Percentiles rank a stretch among this genome's conserved stretches.
Evolutionary conservation across 2,888 invertebrate species (phyloP).

Genomic region (Strigamia crassipes): DNA sequence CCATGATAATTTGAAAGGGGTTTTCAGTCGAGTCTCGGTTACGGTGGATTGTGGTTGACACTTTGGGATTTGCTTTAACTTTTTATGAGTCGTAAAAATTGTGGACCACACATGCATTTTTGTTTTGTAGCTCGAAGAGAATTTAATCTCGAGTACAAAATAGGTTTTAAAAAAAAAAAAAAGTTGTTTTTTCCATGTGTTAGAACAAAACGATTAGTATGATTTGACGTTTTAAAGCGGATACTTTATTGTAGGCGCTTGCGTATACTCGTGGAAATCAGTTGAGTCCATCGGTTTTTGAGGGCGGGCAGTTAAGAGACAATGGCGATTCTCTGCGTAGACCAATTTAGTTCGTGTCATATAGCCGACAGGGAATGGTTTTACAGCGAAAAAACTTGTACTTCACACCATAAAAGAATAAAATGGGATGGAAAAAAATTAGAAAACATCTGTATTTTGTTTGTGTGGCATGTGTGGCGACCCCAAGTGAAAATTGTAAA

Average conservation of each 20-base stretch:
- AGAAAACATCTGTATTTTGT: background rate
- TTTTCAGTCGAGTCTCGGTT: background rate
- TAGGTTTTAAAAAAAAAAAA: background rate
- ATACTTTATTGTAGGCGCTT: background rate
- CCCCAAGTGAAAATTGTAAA: background rate
- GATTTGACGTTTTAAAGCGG: background rate
- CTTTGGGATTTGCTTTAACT: constrained; percentile 35
- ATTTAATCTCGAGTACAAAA: constrained; percentile 36
- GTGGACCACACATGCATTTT: constrained; percentile 40
- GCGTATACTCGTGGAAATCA: constrained; percentile 3
- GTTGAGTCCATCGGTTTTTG: constrained; percentile 6
- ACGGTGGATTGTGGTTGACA: constrained; percentile 37
- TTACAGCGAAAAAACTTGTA: constrained; percentile 20
- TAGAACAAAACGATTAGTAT: background rate
- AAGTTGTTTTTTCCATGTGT: background rate
- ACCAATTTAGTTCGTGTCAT: background rate
- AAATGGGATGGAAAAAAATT: background rate
- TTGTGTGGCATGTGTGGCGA: background rate
- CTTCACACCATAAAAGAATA: constrained; percentile 3
- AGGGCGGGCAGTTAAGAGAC: constrained; percentile 30
- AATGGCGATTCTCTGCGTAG: background rate
- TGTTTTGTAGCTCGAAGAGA: constrained; percentile 38
- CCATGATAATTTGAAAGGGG: constrained; percentile 37
- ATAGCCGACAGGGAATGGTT: background rate
- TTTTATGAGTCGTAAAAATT: constrained; percentile 42